Evolutionary conservation across 2,888 invertebrate species (phyloP).

Genomic region (Anorthoa munda): DNA sequence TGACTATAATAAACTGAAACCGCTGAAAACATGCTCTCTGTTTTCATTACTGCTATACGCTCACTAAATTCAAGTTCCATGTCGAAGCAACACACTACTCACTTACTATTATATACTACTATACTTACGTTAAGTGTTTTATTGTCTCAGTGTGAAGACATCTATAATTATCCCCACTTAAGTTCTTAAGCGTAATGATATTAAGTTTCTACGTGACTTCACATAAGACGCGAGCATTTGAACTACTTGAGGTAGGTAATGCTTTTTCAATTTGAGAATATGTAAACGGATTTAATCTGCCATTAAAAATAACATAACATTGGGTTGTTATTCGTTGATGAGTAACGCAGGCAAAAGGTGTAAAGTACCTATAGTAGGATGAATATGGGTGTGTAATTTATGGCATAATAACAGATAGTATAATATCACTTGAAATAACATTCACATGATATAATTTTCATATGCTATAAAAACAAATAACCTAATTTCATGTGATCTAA

Average conservation of each 20-base stretch:
- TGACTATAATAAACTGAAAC: slow-evolving; percentile 27
- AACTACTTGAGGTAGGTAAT: not conserved
- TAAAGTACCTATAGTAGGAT: too few relatives aligned
- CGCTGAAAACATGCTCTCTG: slow-evolving; percentile 18
- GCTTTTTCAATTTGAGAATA: slow-evolving; percentile 8
- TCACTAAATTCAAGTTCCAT: slow-evolving; percentile 67
- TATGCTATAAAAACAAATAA: too few relatives aligned
- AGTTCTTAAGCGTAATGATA: slow-evolving; percentile 37
- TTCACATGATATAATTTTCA: too few relatives aligned
- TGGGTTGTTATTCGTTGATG: too few relatives aligned
- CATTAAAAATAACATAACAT: too few relatives aligned
- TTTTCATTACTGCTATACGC: slow-evolving; percentile 57
- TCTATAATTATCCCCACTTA: slow-evolving; percentile 27
- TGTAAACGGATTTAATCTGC: not conserved
- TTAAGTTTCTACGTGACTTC: slow-evolving; percentile 40
- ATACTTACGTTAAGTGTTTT: slow-evolving; percentile 49
- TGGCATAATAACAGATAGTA: too few relatives aligned
- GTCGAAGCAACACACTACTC: slow-evolving; percentile 35
- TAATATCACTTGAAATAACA: too few relatives aligned
- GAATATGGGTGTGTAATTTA: too few relatives aligned
- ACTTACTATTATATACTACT: too few relatives aligned
- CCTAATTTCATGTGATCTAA: too few relatives aligned
- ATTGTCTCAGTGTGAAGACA: slow-evolving; percentile 33
- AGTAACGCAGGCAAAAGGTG: too few relatives aligned
- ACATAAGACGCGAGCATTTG: slow-evolving; percentile 6